Evolutionary conservation across 1,140 invertebrate species (phyloP).

Genomic region (Trigoniulus corallinus): DNA sequence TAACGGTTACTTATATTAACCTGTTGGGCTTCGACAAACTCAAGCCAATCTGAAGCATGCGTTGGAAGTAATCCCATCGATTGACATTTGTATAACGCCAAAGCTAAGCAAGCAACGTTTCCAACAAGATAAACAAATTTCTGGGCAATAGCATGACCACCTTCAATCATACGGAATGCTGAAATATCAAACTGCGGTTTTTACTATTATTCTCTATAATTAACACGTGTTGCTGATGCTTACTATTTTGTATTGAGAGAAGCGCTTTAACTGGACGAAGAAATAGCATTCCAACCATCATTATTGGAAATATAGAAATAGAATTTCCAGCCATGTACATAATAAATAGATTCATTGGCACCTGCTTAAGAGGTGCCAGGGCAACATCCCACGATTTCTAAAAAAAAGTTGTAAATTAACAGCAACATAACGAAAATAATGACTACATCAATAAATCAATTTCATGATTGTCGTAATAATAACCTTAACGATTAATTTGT

Average conservation of each 20-base stretch:
- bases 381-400: conserved; percentile 94
- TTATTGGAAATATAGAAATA: conserved; percentile 99
- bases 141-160: conserved; percentile 72
- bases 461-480: background rate
- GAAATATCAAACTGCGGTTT: conserved; percentile 17
- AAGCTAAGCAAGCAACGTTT: conserved; percentile 76
- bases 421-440: conserved; percentile 2
- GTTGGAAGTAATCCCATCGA: conserved; percentile 96
- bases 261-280: conserved; percentile 88
- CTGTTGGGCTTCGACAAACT: conserved; percentile 80
- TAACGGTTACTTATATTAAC: conserved; percentile 8
- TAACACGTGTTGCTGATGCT: conserved; percentile 14
- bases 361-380: conserved; percentile 72
- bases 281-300: conserved; percentile 99
- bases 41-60: conserved; percentile 96
- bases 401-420: conserved; percentile 1
- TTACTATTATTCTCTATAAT: background rate
- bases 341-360: conserved; percentile 98
- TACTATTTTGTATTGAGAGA: conserved; percentile 68
- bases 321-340: conserved; percentile 99
- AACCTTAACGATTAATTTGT: conserved; percentile 65
- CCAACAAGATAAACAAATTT: conserved; percentile 91
- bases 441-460: background rate
- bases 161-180: conserved; percentile 91
- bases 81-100: conserved; percentile 97